Evolutionary conservation across 2,888 invertebrate species (phyloP), one percentile per base, ranked within the genome.

Genomic region (Oscheius sp.): DNA sequence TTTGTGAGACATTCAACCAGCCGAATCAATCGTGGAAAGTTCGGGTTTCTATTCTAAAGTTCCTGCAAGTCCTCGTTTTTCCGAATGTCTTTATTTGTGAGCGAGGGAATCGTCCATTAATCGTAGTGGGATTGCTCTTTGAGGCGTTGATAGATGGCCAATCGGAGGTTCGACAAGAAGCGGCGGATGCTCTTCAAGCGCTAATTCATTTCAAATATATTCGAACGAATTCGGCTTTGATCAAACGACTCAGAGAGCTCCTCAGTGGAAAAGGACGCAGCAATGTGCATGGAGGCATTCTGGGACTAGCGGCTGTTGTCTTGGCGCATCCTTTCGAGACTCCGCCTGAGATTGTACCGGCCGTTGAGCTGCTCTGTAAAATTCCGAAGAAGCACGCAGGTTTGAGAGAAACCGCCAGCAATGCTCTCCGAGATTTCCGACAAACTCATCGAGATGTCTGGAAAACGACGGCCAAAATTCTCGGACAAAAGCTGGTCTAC

Each of bases 321-420:
- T 69, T 70, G 10, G 74, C 78, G 12, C 71, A 64, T 55, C 78
- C 78, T 45, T 76, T 75, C 63, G 66, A 73, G 8, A 65, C 74
- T 23, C 74, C 78, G 3, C 15, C 2, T 2, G 53, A 69, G 37
- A 71, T 73, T 25, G 33, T 75, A 34, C 69, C 71, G 29, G 48
- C 69, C 6, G 31, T 75, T 17, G 45, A 48, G 0, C 52, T 53
- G 27, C 64, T 76, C 45, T 70, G 65, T 29, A 34, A 55, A 8
- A 39, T 67, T 10, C 52, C 33, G 20, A 46, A 69, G 0, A 65
- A 64, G 37, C 27, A 64, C 12, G 67, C 68, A 0, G 53, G 66
- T 6, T 55, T 73, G 6, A 65, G 72, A 58, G 27, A 52, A 23
- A 58, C 73, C 6, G 69, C 73, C 17, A 73, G 68, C 1, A 58